These are phyloP conservation scores for Oxyruncus cristatus DNA, from an alignment of 2,113 vertebrate species.

Conservation along the genomic window DNA sequence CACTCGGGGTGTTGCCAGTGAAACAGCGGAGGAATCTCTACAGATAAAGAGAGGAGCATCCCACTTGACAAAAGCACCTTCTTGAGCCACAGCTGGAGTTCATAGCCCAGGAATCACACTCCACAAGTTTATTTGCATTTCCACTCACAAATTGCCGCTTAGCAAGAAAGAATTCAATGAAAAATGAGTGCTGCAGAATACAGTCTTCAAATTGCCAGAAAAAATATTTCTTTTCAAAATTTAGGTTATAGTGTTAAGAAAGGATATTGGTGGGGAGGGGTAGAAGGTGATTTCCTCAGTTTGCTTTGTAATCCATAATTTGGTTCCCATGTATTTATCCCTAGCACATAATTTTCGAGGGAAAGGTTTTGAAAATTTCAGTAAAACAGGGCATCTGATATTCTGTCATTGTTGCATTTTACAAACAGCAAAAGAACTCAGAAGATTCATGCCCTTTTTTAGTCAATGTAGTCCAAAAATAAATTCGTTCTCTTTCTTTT, in stretches of 20 bases:
- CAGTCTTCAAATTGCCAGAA: not conserved
- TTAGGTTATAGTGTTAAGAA: not conserved
- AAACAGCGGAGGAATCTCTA: not conserved
- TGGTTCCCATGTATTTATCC: not conserved
- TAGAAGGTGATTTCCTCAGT: not conserved
- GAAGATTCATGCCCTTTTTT: not conserved
- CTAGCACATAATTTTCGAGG: not conserved
- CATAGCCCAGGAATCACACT: not conserved
- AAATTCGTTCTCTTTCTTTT: conserved; percentile 5
- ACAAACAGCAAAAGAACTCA: not conserved
- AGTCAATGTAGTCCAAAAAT: not conserved
- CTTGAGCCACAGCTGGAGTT: not conserved
- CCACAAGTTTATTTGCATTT: not conserved
- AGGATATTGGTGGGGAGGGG: not conserved
- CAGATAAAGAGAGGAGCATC: not conserved
- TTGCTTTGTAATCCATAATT: not conserved
- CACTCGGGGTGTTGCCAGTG: not conserved
- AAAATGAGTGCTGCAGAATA: not conserved
- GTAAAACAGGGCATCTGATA: not conserved
- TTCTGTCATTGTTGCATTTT: not conserved
- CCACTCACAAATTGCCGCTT: not conserved
- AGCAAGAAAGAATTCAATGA: not conserved
- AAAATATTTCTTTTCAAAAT: not conserved
- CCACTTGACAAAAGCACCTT: not conserved
- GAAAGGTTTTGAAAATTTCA: not conserved